Base-by-base conservation (phyloP, 2,797 vertebrate genomes). In the Sebastes hopkinsi region DNA sequence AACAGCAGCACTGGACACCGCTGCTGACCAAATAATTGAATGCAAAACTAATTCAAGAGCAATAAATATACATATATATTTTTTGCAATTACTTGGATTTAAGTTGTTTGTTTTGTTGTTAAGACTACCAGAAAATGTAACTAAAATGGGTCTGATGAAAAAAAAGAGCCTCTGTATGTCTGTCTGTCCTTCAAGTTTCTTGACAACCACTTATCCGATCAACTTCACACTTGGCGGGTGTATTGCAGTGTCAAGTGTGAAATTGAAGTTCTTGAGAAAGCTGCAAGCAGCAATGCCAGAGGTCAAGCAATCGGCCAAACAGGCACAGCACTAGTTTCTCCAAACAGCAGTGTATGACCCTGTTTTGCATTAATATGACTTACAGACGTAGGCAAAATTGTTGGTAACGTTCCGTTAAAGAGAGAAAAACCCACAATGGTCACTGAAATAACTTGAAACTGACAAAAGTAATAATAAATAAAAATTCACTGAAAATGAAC, bases 1-100 rank as follows among this genome's bases (percentile, higher is more conserved):
- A 58, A 18, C 61, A 23, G 72, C 59, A 59, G 58, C 59, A 32
- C 38, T 38, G 50, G 61, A 61, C 27, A 29, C 34, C 67, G 6
- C 36, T 25, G 54, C 54, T 22, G 50, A 27, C 12, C 23, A 22
- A 55, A 75, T 71, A 73, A 88, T 77, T 81, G 56, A 71, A 52
- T 61, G 38, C 65, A 6, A 79, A 46, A 60, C 18, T 58, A 46
- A 58, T 36, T 62, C 38, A 67, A 65, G 69, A 62, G 22, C 58
- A 74, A 68, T n/a, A 56, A 59, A 42, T 42, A 42, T 42, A 42
- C 10, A 42, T 42, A 42, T 42, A 42, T 42, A 42, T 52, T 5
- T 60, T 6, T 16, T 55, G 42, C 2, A 23, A 1, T 13, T 13
- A 22, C 20, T 16, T 69, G 60, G n/a, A 36, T 36, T 52, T 6